These are phyloP conservation scores for Taphrorychus bicolor DNA, from an alignment of 2,888 invertebrate species.

Conservation along the genomic window DNA sequence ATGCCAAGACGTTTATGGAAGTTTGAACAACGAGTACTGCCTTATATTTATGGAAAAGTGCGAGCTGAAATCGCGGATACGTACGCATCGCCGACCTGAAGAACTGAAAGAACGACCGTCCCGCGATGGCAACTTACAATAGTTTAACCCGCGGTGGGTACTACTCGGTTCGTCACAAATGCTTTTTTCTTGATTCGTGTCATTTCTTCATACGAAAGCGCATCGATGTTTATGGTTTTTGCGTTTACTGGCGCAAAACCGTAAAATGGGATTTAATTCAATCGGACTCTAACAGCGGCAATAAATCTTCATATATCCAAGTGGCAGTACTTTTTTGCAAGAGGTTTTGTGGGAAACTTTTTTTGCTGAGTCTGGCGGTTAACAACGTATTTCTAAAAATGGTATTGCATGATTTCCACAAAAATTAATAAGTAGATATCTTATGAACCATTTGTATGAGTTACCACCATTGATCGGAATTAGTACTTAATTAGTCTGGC, in stretches of 20 bases:
- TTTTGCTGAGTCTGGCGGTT: no score
- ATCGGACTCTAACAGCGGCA: no score
- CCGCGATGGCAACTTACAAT: background rate
- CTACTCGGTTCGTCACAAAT: background rate
- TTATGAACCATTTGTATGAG: no score
- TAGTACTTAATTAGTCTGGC: no score
- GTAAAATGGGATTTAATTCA: background rate
- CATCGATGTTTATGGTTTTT: background rate
- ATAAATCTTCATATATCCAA: no score
- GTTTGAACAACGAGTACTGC: background rate
- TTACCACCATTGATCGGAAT: no score
- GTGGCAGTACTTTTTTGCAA: no score
- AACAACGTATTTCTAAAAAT: no score
- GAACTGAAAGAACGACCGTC: background rate
- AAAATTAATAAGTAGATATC: no score
- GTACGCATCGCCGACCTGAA: no score
- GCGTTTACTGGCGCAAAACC: background rate
- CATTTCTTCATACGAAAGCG: background rate
- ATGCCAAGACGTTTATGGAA: background rate
- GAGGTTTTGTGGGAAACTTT: no score
- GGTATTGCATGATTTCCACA: no score
- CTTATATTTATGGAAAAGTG: slow-evolving; percentile 1
- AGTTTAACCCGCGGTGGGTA: background rate
- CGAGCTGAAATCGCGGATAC: background rate
- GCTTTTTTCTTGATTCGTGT: background rate